phyloP scores from a whole-genome alignment of 2,888 invertebrate species.

The Aphodius granarius region DNA sequence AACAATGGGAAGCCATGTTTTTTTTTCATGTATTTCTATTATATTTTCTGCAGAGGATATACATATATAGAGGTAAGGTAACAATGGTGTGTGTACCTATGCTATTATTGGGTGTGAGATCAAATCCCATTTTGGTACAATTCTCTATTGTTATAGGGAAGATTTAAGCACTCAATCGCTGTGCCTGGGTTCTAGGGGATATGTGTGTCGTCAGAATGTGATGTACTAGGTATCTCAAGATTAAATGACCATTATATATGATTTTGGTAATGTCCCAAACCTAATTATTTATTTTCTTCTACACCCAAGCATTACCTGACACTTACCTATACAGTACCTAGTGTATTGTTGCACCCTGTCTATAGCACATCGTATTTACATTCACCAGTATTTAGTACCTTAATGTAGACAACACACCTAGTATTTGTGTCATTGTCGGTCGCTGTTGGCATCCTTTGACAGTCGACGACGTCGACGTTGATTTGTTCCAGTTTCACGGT shows the following conservation, averaged over 20 bases:
- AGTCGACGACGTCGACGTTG: not conserved
- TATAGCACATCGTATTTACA: too few relatives aligned
- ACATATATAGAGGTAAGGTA: not conserved
- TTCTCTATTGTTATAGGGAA: not conserved
- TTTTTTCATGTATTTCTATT: not conserved
- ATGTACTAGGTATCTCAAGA: not conserved
- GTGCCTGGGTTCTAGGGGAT: not conserved
- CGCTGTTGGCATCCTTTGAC: not conserved
- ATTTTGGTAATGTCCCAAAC: too few relatives aligned
- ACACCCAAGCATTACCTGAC: too few relatives aligned
- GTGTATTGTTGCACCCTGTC: too few relatives aligned
- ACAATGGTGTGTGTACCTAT: not conserved
- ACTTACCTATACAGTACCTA: too few relatives aligned
- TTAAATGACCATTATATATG: too few relatives aligned
- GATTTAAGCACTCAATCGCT: not conserved
- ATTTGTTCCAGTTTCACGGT: not conserved
- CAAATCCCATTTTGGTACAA: not conserved
- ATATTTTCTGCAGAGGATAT: not conserved
- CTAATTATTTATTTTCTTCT: too few relatives aligned
- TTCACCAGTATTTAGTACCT: too few relatives aligned
- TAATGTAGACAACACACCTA: too few relatives aligned
- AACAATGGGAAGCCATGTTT: slow-evolving; percentile 9
- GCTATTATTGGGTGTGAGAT: not conserved
- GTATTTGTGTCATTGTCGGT: not conserved
- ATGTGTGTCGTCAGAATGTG: not conserved